These are phyloP conservation scores for Fragum sueziense DNA, from an alignment of 2,888 invertebrate species.

Conservation along the genomic window DNA sequence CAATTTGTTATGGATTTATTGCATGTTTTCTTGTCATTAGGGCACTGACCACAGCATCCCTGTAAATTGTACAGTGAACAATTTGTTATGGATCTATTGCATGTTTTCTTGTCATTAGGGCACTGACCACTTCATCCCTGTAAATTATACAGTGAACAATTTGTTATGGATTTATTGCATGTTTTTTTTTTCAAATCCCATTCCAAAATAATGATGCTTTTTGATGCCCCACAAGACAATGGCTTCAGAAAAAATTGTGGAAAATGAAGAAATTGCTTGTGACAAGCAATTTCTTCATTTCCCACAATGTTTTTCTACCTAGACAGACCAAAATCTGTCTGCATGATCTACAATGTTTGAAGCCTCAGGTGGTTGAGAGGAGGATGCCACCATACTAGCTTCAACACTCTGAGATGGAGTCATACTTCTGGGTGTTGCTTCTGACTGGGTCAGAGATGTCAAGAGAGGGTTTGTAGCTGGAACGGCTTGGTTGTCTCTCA, in stretches of 20 bases:
- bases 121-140: too few species aligned
- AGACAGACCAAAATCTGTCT: too few species aligned
- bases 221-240: too few species aligned
- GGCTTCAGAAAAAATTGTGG: too few species aligned
- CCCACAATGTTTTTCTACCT: neutral
- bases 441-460: conserved; percentile 43
- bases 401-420: conserved; percentile 57
- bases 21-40: conserved; percentile 83
- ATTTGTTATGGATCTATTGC: too few species aligned
- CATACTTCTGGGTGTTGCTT: conserved; percentile 54
- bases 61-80: too few species aligned
- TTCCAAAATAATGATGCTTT: too few species aligned
- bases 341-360: conserved; percentile 60
- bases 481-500: conserved; percentile 76
- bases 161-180: too few species aligned
- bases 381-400: conserved; percentile 42
- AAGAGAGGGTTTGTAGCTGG: conserved; percentile 56
- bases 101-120: too few species aligned
- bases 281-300: neutral
- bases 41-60: conserved; percentile 89
- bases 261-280: neutral
- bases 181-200: too few species aligned
- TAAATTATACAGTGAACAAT: too few species aligned
- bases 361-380: conserved; percentile 39
- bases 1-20: too few species aligned